Evolutionary conservation across 2,113 vertebrate species (phyloP).

Genomic region (Onychostoma macrolepis): DNA sequence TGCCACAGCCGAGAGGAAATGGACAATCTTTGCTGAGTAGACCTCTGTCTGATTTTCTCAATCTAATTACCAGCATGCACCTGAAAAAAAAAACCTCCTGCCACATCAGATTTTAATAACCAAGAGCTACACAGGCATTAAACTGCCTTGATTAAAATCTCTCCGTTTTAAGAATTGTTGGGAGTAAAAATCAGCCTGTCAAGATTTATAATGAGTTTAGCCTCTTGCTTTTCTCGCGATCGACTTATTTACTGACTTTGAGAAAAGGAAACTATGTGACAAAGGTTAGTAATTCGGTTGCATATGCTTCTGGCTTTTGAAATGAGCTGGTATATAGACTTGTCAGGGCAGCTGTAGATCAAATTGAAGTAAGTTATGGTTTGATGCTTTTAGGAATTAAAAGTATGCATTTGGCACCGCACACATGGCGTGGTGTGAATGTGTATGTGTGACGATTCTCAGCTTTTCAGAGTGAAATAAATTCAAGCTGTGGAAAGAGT

Average conservation of each 20-base stretch:
- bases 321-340: constrained; percentile 30
- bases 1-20: constrained; percentile 46
- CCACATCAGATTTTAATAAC: constrained; percentile 32
- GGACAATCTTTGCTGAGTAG: constrained; percentile 48
- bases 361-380: constrained; percentile 50
- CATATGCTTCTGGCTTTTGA: constrained; percentile 5
- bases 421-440: neutral
- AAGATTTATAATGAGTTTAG: constrained; percentile 39
- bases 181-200: constrained; percentile 16
- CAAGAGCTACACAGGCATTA: constrained; percentile 26
- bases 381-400: constrained; percentile 53
- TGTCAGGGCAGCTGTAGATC: constrained; percentile 34
- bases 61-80: constrained; percentile 35
- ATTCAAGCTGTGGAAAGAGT: constrained; percentile 38
- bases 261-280: constrained; percentile 1
- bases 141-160: constrained; percentile 40
- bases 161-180: constrained; percentile 18
- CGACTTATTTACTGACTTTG: constrained; percentile 25
- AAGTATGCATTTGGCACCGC: constrained; percentile 42
- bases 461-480: constrained; percentile 46
- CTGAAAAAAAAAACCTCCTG: constrained; percentile 11
- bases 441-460: neutral
- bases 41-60: constrained; percentile 39
- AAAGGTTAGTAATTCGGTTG: constrained; percentile 45
- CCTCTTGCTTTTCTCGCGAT: constrained; percentile 4